Percentiles rank a stretch among this genome's conserved stretches.
phyloP scores from a whole-genome alignment of 2,888 invertebrate genomes.

The Drosophila infuscata region DNA sequence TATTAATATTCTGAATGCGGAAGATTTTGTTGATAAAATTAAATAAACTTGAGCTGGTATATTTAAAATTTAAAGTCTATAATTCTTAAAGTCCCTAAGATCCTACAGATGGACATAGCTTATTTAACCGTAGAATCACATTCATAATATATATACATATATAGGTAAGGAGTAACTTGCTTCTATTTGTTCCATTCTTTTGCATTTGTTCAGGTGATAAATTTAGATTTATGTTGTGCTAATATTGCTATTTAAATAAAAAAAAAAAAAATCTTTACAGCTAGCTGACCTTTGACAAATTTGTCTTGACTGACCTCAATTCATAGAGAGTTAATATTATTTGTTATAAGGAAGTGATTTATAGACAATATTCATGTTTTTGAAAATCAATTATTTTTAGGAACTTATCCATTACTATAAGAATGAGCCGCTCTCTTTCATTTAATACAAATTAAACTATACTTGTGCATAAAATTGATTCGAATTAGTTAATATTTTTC shows the following conservation, averaged over 20 bases:
- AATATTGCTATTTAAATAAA: background rate
- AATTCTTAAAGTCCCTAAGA: background rate
- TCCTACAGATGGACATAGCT: background rate
- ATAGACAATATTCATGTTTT: background rate
- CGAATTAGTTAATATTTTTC: conserved; percentile 1
- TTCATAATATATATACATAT: no score
- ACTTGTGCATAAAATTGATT: background rate
- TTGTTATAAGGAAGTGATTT: background rate
- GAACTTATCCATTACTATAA: background rate
- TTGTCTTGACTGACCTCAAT: conserved; percentile 18
- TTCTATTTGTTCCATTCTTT: accelerated
- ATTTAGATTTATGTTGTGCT: conserved; percentile 1
- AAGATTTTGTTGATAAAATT: background rate
- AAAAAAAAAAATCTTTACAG: background rate
- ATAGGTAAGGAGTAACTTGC: no score
- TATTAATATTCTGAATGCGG: background rate
- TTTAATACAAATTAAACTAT: background rate
- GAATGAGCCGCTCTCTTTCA: background rate
- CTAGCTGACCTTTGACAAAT: conserved; percentile 1
- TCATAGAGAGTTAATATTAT: background rate
- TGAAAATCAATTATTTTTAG: background rate
- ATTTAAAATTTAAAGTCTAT: no score
- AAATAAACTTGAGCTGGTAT: no score
- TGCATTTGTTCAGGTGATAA: background rate
- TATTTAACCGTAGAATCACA: background rate